A percentile compares a stretch with the other conserved stretches of the same genome.
Evolutionary conservation across 2,888 invertebrate genomes (phyloP).

Genomic region (Zhuqinia jingwanae): DNA sequence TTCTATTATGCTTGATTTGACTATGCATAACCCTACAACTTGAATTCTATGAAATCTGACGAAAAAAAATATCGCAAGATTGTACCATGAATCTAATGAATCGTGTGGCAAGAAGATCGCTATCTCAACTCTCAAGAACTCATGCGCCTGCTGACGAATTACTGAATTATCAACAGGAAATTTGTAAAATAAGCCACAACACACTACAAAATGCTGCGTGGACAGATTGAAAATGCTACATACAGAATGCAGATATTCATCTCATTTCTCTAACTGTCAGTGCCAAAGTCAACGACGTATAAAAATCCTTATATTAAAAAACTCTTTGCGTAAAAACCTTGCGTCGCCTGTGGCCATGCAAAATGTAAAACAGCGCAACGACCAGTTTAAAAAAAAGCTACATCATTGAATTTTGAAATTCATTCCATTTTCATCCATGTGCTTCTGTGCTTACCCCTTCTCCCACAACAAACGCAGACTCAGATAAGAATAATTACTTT

Average conservation of each 20-base stretch:
- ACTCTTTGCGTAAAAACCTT: not conserved
- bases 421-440: not conserved
- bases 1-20: too few relatives aligned
- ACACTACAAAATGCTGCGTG: too few relatives aligned
- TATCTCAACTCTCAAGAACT: not conserved
- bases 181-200: conserved; percentile 21
- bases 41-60: too few relatives aligned
- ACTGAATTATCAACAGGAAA: not conserved
- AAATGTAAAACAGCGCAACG: not conserved
- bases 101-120: not conserved
- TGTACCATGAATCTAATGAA: conserved; percentile 27
- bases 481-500: not conserved
- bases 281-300: conserved; percentile 10
- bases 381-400: conserved; percentile 41
- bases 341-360: conserved; percentile 39
- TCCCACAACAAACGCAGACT: too few relatives aligned
- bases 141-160: conserved; percentile 17
- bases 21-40: too few relatives aligned
- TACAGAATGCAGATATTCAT: not conserved
- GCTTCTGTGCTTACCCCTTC: conserved; percentile 23
- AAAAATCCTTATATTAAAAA: not conserved
- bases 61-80: not conserved
- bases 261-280: conserved; percentile 43
- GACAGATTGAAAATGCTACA: conserved; percentile 33
- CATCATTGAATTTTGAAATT: conserved; percentile 16